Base-by-base conservation (phyloP, 2,113 vertebrate genomes). In the Gobius niger region DNA sequence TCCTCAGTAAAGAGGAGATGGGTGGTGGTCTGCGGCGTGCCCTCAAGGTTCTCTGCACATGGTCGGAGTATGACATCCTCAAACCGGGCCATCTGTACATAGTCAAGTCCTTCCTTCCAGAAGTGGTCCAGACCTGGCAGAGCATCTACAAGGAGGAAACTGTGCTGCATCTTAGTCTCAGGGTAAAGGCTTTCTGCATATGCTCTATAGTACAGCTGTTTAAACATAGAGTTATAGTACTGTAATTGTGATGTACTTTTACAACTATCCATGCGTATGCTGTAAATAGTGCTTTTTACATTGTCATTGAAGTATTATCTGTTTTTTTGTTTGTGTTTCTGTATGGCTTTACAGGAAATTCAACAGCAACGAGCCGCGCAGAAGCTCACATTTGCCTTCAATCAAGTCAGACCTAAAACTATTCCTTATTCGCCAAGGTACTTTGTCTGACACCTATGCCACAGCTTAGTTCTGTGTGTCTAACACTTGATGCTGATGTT, bases 1-100 rank as follows among this genome's bases (percentile, higher is more conserved):
- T 99, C 85, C 91, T 99, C 74, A 98, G 98, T 90, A 98, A 98
- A 85, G 98, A 99, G 81, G 96, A 99, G 90, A 99, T 99, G 98
- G 97, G 97, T 10, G 98, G 98, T 15, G 98, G 98, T 19, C 91
- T 99, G 74, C 87, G 98, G 8, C 90, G 96, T 74, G 98, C 98
- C 44, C 95, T 99, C 51, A 99, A 99, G 91, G 98, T 99, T 51
- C 93, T 94, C 0, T 99, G 98, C 87, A 98, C 97, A 0, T 99
- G 98, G 98, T 97, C 98, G 0, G 97, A 99, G 67, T 96, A 97
- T 0, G 96, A 98, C 82, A 95, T 99, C 78, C 93, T 99, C 50
- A 99, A 97, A 78, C 95, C 96, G 6, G 98, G 95, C 10, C 96
- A 98, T 68, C 93, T 98, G 68, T 99, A 99, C 61, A 99, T 99